Evolutionary conservation across 2,888 invertebrate genomes (phyloP).

Genomic region (Heteromyza rotundicornis): DNA sequence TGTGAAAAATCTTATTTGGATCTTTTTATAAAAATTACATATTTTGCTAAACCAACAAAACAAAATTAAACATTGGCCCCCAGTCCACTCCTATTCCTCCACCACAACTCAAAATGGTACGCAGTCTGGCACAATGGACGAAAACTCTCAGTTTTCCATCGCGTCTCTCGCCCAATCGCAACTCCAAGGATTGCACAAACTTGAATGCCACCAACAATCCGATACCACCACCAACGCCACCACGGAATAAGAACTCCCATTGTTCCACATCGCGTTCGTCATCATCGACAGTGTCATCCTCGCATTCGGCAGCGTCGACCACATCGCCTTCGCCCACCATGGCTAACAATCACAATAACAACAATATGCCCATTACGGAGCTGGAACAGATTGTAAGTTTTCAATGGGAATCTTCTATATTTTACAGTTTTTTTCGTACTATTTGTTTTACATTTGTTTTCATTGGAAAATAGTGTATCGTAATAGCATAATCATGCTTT

Average conservation of each 20-base stretch:
- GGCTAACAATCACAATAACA: constrained; percentile 34
- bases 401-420: no score
- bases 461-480: no score
- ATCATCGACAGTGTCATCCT: constrained; percentile 59
- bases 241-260: constrained; percentile 66
- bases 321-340: constrained; percentile 59
- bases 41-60: constrained; percentile 14
- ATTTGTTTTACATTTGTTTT: no score
- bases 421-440: no score
- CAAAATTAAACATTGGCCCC: constrained; percentile 17
- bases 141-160: constrained; percentile 90
- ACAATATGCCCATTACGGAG: constrained; percentile 69
- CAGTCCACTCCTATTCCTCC: no score
- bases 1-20: background rate
- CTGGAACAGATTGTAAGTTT: constrained; percentile 73
- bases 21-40: constrained; percentile 10
- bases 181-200: constrained; percentile 73
- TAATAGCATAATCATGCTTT: no score
- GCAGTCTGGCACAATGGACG: constrained; percentile 88
- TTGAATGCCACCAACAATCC: constrained; percentile 65
- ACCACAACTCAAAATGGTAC: constrained; percentile 70
- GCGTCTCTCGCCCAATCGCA: constrained; percentile 81
- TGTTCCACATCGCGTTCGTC: constrained; percentile 64
- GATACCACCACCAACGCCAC: constrained; percentile 68
- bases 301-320: constrained; percentile 46